Evolutionary conservation across 2,113 vertebrate genomes (phyloP).

Genomic region (Myotis davidii): DNA sequence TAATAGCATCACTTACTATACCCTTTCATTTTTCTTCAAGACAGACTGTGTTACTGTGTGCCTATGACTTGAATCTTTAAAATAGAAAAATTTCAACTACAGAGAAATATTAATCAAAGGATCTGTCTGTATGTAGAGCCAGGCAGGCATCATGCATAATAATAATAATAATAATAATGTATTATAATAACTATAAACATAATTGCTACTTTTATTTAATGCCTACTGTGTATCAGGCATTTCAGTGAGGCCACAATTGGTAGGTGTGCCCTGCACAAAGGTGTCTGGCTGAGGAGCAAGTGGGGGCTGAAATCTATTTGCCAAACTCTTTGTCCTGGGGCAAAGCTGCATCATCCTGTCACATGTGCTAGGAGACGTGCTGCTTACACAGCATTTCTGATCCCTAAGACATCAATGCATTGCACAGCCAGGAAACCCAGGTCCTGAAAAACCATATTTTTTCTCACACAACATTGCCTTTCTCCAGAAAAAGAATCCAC

Average conservation of each 20-base stretch:
- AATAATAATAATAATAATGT: not conserved
- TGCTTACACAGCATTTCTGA: not conserved
- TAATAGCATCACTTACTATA: slow-evolving; percentile 40
- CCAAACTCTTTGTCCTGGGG: slow-evolving; percentile 9
- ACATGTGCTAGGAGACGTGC: not conserved
- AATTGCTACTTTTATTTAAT: slow-evolving; percentile 51
- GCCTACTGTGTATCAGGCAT: slow-evolving; percentile 12
- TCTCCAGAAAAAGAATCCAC: not conserved
- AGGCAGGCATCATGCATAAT: not conserved
- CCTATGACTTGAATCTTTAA: slow-evolving; percentile 69
- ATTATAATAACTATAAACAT: slow-evolving; percentile 47
- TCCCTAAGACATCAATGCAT: not conserved
- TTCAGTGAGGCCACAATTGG: slow-evolving; percentile 25
- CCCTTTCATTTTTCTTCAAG: slow-evolving; percentile 61
- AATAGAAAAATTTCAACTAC: slow-evolving; percentile 40
- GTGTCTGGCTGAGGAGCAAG: not conserved
- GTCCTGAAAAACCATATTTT: not conserved
- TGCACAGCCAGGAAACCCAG: not conserved
- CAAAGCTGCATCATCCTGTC: not conserved
- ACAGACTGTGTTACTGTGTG: slow-evolving; percentile 32
- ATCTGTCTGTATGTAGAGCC: slow-evolving; percentile 19
- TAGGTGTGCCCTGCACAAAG: slow-evolving; percentile 9
- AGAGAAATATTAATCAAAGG: slow-evolving; percentile 61
- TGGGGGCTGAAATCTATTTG: not conserved
- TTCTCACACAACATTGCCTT: not conserved